Conservation (phyloP, 1,140 invertebrate genomes). For the Rhopalosiphum maidis region DNA sequence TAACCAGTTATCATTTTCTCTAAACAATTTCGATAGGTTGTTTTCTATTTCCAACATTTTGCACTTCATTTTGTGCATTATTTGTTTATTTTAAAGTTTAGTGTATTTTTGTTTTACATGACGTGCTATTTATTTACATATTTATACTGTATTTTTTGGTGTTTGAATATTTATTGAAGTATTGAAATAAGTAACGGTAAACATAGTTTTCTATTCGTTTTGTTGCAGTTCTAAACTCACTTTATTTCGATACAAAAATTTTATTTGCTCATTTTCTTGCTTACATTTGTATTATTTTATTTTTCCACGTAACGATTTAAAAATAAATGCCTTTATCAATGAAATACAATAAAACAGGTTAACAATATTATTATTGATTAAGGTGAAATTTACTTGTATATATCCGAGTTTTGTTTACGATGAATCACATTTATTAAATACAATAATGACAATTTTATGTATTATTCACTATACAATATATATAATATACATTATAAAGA, state of each 20-base stretch:
- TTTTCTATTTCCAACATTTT: not conserved
- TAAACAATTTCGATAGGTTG: not conserved
- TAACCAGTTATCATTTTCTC: not conserved
- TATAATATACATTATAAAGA: not conserved
- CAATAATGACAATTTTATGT: not conserved
- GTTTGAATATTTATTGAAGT: not conserved
- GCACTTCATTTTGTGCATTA: not conserved
- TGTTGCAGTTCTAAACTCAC: not conserved
- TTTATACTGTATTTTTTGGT: not conserved
- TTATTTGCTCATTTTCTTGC: conserved; percentile 11
- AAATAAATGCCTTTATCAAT: not conserved
- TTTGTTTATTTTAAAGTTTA: not conserved
- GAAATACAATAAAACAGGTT: not conserved
- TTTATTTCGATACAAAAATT: not conserved
- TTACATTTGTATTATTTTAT: not conserved
- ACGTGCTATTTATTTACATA: not conserved
- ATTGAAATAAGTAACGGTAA: not conserved
- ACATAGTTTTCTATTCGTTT: conserved; percentile 22
- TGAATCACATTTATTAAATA: not conserved
- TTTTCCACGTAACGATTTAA: not conserved
- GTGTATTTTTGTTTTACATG: not conserved
- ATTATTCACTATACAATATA: not conserved
- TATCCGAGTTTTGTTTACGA: not conserved
- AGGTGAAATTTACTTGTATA: not conserved
- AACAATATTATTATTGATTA: not conserved